Base-by-base conservation (phyloP, 2,113 vertebrate species). In the Edolisoma coerulescens region DNA sequence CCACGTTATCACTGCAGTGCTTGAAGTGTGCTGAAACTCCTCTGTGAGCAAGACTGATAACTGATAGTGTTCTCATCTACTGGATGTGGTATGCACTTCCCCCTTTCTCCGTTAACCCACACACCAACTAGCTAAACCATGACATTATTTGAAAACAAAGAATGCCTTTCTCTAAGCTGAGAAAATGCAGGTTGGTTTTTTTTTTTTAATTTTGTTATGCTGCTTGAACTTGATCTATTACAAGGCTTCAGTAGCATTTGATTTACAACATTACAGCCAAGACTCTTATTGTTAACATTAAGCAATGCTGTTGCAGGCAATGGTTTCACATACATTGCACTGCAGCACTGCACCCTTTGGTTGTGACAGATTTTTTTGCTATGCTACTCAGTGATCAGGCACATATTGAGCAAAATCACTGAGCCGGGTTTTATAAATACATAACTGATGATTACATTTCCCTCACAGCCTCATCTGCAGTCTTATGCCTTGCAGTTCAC, bases 341-440 rank as follows among this genome's bases (percentile, higher is more conserved):
- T 71, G 44, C 47, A 88, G 71, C 83, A 47, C 52, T 63, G 52
- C 32, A 77, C 32, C 37, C n/a, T 75, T 94, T 68, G 47, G 45
- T 93, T 84, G 63, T 93, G 76, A 94, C 44, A 68, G 54, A 33
- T 33, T 68, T 93, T 91, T 94, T 52, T 90, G 54, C 47, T 86
- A 9, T 77, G 42, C 54, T 61, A 30, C 42, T 73, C 68, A 59
- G 22, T 83, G 60, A 86, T 61, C 12, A 21, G 54, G 64, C 59
- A 26, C 50, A 53, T 80, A 86, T 76, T 81, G 90, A 93, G 39
- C 54, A 91, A 95, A 93, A 94, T 86, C 54, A 95, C 68, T 78
- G 85, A 95, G 47, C 16, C 1, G 7, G 42, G 11, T 85, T 95
- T 96, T 95, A 70, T 89, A 95, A 97, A 96, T 94, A 90, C 54